Evolutionary conservation across 1,140 invertebrate species (phyloP).

Genomic region (Penaeus vannamei): DNA sequence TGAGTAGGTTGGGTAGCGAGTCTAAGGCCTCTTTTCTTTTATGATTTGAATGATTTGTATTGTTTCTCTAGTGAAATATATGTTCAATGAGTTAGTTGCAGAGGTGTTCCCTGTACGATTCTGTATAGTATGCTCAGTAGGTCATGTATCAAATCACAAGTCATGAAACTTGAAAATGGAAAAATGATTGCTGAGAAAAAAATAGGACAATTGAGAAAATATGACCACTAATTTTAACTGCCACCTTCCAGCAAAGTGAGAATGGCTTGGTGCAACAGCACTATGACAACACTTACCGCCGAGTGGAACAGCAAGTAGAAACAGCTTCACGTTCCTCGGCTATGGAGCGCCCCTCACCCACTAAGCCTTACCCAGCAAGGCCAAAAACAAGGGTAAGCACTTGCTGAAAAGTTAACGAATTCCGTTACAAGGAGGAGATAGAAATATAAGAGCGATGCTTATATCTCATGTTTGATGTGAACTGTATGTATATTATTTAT

Average conservation of each 20-base stretch:
- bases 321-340: constrained; percentile 13
- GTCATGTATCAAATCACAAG: too few relatives aligned
- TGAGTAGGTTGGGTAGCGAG: not conserved
- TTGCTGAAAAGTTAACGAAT: not conserved
- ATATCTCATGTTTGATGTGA: too few relatives aligned
- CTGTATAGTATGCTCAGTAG: too few relatives aligned
- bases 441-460: not conserved
- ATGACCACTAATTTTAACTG: not conserved
- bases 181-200: too few relatives aligned
- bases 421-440: not conserved
- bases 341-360: constrained; percentile 48
- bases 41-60: too few relatives aligned
- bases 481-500: too few relatives aligned
- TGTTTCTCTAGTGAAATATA: too few relatives aligned
- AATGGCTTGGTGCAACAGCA: constrained; percentile 42
- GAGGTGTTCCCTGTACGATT: too few relatives aligned
- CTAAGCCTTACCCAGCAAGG: constrained; percentile 54
- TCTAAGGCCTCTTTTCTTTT: not conserved
- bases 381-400: constrained; percentile 52
- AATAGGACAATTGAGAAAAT: too few relatives aligned
- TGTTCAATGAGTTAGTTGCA: too few relatives aligned
- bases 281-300: constrained; percentile 51
- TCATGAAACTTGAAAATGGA: too few relatives aligned
- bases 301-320: constrained; percentile 55
- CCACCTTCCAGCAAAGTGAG: constrained; percentile 19